phyloP scores from a whole-genome alignment of 1,140 invertebrate species.

The Melanaphis sacchari region DNA sequence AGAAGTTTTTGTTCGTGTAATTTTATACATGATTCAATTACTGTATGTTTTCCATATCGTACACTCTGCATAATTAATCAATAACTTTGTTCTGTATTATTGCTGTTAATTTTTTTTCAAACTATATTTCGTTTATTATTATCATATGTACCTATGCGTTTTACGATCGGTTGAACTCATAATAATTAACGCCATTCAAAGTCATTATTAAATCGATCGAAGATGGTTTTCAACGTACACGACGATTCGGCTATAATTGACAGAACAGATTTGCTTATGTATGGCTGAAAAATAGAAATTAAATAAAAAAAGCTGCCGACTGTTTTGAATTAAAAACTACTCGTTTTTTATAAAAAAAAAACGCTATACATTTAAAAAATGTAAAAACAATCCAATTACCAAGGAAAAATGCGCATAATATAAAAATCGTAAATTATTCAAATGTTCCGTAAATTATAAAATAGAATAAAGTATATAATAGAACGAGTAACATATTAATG shows the following conservation, averaged over 20 bases:
- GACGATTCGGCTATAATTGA: too few species aligned
- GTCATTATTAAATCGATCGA: not conserved
- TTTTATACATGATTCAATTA: not conserved
- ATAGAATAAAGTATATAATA: too few species aligned
- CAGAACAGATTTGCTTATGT: too few species aligned
- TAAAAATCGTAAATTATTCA: too few species aligned
- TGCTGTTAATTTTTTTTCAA: not conserved
- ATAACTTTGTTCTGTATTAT: not conserved
- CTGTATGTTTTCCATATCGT: not conserved
- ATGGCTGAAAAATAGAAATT: not conserved
- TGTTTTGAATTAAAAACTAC: not conserved
- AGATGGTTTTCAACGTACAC: not conserved
- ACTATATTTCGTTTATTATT: not conserved
- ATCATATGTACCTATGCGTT: not conserved
- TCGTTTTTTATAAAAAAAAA: not conserved
- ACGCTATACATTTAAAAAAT: not conserved
- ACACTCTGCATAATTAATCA: not conserved
- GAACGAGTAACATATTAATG: not conserved
- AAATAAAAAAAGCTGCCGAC: not conserved
- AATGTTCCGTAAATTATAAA: too few species aligned
- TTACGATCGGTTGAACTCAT: not conserved
- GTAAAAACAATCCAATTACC: not conserved
- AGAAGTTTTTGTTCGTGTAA: not conserved
- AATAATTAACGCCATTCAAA: constrained; percentile 2
- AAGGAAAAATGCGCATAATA: too few species aligned